Evolutionary conservation across 2,888 invertebrate genomes (phyloP).

Genomic region (Phengaris arion): DNA sequence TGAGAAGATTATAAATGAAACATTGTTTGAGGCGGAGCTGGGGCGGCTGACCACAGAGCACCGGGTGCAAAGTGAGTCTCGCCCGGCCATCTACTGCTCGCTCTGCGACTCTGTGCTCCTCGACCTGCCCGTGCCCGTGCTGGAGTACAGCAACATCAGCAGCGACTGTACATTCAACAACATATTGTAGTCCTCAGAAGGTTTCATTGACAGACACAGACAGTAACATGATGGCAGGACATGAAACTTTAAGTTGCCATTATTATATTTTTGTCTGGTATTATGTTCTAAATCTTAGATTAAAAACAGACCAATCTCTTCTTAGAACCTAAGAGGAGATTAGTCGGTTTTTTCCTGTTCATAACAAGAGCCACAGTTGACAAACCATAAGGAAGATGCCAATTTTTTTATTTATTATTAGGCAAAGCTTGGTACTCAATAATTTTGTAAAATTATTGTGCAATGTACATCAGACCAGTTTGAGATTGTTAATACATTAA

Average conservation of each 20-base stretch:
- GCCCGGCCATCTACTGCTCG: background rate
- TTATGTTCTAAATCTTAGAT: background rate
- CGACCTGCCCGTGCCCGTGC: slow-evolving; percentile 15
- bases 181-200: background rate
- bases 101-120: background rate
- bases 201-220: background rate
- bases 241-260: background rate
- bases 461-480: too few species aligned
- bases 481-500: too few species aligned
- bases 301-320: too few species aligned
- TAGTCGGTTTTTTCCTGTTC: too few species aligned
- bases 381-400: too few species aligned
- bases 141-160: slow-evolving; percentile 1
- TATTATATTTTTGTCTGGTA: background rate
- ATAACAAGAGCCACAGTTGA: too few species aligned
- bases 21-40: slow-evolving; percentile 32
- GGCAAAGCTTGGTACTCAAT: too few species aligned
- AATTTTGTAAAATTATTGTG: too few species aligned
- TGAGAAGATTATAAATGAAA: slow-evolving; percentile 36
- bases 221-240: too few species aligned
- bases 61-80: background rate
- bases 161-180: background rate
- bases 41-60: slow-evolving; percentile 24
- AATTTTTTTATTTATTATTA: too few species aligned
- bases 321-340: too few species aligned